Conservation (phyloP, 2,113 vertebrate genomes). For the Geococcyx californianus region DNA sequence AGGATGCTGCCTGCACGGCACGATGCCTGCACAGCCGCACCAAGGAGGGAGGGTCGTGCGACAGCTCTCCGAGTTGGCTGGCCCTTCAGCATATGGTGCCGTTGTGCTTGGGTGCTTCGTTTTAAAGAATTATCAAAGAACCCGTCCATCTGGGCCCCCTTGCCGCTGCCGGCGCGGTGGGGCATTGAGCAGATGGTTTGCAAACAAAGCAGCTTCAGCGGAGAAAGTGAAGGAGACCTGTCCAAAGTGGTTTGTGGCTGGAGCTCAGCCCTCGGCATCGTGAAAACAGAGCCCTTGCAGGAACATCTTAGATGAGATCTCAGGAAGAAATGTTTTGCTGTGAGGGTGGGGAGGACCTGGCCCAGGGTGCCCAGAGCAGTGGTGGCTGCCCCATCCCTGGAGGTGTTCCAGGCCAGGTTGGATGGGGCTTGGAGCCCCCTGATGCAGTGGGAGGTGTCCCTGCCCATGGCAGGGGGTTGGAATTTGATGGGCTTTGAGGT, state of each 20-base stretch:
- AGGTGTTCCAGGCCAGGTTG: no score
- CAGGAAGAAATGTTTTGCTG: no score
- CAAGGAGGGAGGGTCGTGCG: background rate
- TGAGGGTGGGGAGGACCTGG: no score
- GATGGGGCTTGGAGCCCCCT: no score
- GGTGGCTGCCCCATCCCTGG: no score
- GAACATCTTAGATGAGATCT: background rate
- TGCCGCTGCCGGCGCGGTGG: background rate
- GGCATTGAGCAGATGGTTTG: conserved; percentile 70
- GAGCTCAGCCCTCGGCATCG: background rate
- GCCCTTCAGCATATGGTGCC: conserved; percentile 61
- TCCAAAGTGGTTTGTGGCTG: background rate
- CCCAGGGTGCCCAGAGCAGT: no score
- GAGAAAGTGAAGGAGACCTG: background rate
- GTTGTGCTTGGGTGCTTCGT: conserved; percentile 42
- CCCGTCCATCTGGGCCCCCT: conserved; percentile 66
- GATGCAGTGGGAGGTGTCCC: no score
- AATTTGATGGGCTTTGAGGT: no score
- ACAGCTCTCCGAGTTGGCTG: background rate
- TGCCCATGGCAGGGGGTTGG: no score
- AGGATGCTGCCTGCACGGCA: background rate
- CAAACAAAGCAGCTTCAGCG: conserved; percentile 19
- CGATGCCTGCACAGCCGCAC: background rate
- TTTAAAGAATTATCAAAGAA: conserved; percentile 72
- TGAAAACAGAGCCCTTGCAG: background rate